Conservation (phyloP, 2,888 invertebrate genomes). For the Trypoxylon attenuatum region DNA sequence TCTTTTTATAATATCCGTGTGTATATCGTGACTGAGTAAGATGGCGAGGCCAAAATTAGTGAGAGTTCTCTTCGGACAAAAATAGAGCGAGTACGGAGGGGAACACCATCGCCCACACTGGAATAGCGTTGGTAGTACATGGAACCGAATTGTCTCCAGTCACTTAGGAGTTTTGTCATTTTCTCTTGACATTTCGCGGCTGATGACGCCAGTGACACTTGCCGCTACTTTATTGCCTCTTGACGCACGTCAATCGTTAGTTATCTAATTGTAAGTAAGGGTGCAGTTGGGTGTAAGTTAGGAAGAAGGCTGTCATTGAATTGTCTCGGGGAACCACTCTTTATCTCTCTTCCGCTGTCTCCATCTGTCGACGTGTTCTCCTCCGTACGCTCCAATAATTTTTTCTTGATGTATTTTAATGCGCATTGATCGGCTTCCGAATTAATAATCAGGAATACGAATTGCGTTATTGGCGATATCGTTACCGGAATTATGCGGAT, state of each 20-base stretch:
- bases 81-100: constrained; percentile 24
- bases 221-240: not conserved
- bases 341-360: too few relatives aligned
- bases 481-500: too few relatives aligned
- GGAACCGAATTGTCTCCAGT: too few relatives aligned
- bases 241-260: not conserved
- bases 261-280: too few relatives aligned
- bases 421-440: not conserved
- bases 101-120: not conserved
- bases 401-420: not conserved
- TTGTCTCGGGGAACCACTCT: too few relatives aligned
- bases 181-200: not conserved
- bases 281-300: too few relatives aligned
- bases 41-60: constrained; percentile 31
- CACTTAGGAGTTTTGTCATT: too few relatives aligned
- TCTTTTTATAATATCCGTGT: constrained; percentile 31
- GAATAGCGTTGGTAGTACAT: not conserved
- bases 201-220: not conserved
- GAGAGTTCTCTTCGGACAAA: not conserved
- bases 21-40: constrained; percentile 23
- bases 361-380: too few relatives aligned
- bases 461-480: not conserved
- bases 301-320: too few relatives aligned
- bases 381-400: not conserved
- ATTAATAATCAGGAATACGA: not conserved